Percentiles rank a stretch among this genome's conserved stretches.
Conservation (phyloP, 2,113 vertebrate genomes). For the Heptranchias perlo region DNA sequence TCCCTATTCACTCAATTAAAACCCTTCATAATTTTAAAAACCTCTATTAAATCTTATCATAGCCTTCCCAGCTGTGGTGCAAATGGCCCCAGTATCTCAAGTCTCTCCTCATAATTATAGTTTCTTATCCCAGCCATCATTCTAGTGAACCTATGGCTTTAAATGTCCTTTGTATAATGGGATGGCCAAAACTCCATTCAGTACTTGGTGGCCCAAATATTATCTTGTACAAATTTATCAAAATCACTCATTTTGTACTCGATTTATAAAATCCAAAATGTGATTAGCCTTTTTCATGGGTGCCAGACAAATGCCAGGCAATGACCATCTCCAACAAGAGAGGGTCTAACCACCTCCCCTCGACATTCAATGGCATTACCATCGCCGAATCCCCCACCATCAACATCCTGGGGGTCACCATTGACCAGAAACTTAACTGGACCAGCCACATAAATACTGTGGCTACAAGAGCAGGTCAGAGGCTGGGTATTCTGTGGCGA, state of each 20-base stretch:
- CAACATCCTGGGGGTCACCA: no score
- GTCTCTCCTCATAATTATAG: background rate
- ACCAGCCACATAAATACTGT: no score
- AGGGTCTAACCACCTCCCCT: no score
- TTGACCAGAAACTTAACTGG: no score
- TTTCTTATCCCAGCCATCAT: background rate
- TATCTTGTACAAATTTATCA: background rate
- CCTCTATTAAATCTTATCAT: background rate
- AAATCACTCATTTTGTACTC: no score
- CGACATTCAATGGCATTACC: no score
- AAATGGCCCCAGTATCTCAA: background rate
- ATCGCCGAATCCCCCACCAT: no score
- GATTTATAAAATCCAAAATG: background rate
- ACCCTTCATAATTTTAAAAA: background rate
- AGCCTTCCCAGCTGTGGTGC: background rate
- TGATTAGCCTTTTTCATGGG: background rate
- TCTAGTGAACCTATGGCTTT: background rate
- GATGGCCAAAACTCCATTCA: background rate
- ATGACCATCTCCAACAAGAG: no score
- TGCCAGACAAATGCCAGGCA: no score
- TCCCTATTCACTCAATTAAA: background rate
- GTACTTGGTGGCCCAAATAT: background rate
- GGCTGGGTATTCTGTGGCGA: no score
- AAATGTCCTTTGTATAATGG: background rate
- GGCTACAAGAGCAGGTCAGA: no score